phyloP scores from a whole-genome alignment of 1,140 invertebrate genomes.

The Magallana gigas region DNA sequence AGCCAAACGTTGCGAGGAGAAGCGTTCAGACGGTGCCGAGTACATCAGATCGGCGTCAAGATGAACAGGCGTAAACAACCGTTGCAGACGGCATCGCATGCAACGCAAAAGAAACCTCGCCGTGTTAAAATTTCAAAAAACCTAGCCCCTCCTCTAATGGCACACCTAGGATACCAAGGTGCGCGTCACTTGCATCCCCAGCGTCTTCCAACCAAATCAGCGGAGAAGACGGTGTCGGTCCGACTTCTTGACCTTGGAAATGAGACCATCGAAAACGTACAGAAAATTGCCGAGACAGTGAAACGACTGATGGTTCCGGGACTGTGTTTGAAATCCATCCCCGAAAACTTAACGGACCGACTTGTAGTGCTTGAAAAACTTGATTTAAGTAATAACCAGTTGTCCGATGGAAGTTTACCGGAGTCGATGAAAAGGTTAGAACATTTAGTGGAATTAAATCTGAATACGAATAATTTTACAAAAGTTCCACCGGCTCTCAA shows the following conservation, averaged over 20 bases:
- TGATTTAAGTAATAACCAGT: conserved; percentile 72
- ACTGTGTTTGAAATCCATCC: conserved; percentile 65
- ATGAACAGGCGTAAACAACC: conserved; percentile 41
- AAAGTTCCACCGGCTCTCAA: conserved; percentile 66
- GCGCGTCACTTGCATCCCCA: conserved; percentile 73
- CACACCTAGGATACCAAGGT: conserved; percentile 71
- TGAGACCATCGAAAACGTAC: conserved; percentile 72
- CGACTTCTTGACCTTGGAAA: conserved; percentile 69
- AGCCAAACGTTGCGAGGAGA: not conserved
- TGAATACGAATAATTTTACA: conserved; percentile 72
- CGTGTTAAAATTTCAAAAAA: conserved; percentile 27
- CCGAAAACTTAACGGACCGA: conserved; percentile 64
- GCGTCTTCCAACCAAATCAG: conserved; percentile 68
- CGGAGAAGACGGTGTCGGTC: conserved; percentile 66
- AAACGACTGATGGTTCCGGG: conserved; percentile 65
- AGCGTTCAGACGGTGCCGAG: not conserved
- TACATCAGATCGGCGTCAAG: not conserved
- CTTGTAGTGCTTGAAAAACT: conserved; percentile 71
- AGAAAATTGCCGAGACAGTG: conserved; percentile 62
- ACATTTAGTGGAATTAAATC: conserved; percentile 70
- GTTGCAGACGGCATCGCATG: conserved; percentile 14
- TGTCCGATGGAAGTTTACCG: conserved; percentile 69
- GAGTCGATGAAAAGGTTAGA: conserved; percentile 69
- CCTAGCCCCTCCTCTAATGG: conserved; percentile 59
- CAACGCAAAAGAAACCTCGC: conserved; percentile 28